Base-by-base conservation (phyloP, 1,140 invertebrate species). In the Euwallacea similis region DNA sequence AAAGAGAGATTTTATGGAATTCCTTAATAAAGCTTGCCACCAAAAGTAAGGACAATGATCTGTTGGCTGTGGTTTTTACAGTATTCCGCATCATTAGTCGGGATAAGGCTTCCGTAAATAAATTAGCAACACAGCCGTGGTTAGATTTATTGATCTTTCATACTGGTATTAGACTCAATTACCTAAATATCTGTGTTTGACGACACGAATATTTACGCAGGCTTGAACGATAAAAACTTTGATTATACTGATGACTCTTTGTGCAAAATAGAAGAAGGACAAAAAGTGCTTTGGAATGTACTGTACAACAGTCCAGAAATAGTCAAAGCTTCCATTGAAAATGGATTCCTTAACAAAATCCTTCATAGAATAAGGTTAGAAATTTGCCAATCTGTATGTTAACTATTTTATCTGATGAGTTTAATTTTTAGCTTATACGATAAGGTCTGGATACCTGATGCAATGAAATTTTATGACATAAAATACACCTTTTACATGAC, bases 231-330 rank as follows among this genome's bases (percentile, higher is more conserved):
- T 59, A 74, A 72, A 72, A 56, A 76, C 16, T 82, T 83, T 71
- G 79, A 82, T 69, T 79, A 85, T 9, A 83, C 84, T 72, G 82
- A 74, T 60, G 54, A 75, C 10, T 73, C 72, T 73, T 73, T 86
- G 84, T 44, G 79, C 88, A 88, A 89, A 73, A 86, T 86, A 9
- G 78, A 92, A 7, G 95, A 97, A 82, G 89, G 93, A 0, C 81
- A 94, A 56, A 98, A 97, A 83, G 90, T 94, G 79, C 81, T 98
- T 2, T 96, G 93, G 78, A 98, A 98, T 83, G 82, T 97, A 54
- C 84, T 96, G 56, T 97, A 88, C 79, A 94, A 97, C 79, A 93
- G 91, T 83, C 78, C 81, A 58, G 86, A 86, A 55, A 88, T 90
- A 0, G 89, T 91, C 72, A 84, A 84, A 67, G 82, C 90, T 46